Conservation (phyloP, 2,113 vertebrate species). For the Nesogale talazaci region DNA sequence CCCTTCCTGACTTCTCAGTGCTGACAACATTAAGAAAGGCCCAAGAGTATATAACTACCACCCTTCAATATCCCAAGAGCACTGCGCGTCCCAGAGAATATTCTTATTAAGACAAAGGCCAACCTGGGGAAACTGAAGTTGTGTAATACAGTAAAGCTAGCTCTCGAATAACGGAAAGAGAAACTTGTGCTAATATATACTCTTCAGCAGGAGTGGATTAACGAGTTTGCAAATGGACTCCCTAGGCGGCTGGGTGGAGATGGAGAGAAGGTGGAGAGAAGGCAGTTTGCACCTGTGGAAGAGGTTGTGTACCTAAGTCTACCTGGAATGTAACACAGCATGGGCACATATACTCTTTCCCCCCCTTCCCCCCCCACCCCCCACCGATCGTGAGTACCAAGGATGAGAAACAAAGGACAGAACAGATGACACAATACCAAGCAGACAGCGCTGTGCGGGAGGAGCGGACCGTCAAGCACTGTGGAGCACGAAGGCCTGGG, state of each 20-base stretch:
- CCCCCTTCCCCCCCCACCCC: too few relatives aligned
- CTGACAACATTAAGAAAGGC: not conserved
- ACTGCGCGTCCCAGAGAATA: not conserved
- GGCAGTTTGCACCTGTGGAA: not conserved
- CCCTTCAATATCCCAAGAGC: not conserved
- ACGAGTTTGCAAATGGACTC: not conserved
- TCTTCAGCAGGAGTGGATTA: not conserved
- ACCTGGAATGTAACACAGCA: not conserved
- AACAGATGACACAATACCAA: not conserved
- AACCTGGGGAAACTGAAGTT: not conserved
- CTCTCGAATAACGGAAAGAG: not conserved
- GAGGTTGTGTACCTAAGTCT: not conserved
- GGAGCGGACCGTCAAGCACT: too few relatives aligned
- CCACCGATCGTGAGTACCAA: not conserved
- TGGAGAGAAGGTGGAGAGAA: not conserved
- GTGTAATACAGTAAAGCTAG: not conserved
- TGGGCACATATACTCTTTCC: not conserved
- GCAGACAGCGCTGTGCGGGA: not conserved
- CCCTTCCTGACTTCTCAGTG: not conserved
- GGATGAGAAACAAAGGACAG: not conserved
- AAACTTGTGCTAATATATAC: not conserved
- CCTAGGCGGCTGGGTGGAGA: not conserved
- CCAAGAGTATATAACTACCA: fast-evolving
- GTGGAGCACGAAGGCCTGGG: not conserved
- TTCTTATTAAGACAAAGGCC: not conserved